These are phyloP conservation scores for Heteromyza rotundicornis DNA, from an alignment of 2,888 invertebrate species.

Conservation along the genomic window DNA sequence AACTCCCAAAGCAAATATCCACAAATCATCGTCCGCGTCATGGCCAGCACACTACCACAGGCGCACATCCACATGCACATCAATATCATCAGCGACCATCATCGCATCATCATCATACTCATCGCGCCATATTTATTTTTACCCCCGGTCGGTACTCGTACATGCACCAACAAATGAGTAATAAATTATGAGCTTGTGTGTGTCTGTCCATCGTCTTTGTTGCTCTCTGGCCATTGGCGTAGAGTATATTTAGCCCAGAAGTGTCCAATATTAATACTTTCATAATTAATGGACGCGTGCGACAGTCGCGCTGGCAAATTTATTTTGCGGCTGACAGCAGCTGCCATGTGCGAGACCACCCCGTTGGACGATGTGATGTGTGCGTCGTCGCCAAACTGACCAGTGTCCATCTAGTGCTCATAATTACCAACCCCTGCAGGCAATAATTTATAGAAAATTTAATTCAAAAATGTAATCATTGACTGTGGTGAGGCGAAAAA, in stretches of 20 bases:
- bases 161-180: neutral
- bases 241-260: neutral
- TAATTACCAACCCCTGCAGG: neutral
- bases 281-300: conserved; percentile 44
- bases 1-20: conserved; percentile 5
- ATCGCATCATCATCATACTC: neutral
- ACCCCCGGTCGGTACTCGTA: neutral
- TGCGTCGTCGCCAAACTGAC: neutral
- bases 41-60: neutral
- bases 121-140: conserved; percentile 8
- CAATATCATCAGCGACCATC: conserved; percentile 6
- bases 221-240: neutral
- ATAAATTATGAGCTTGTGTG: conserved; percentile 5
- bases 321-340: conserved; percentile 51
- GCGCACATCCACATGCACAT: conserved; percentile 1
- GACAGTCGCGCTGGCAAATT: conserved; percentile 30
- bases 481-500: neutral
- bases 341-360: conserved; percentile 38
- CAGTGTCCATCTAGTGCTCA: neutral
- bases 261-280: conserved; percentile 50
- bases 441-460: conserved; percentile 1
- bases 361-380: neutral
- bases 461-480: conserved; percentile 2
- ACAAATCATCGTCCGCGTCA: neutral
- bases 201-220: neutral